A percentile compares a stretch with the other conserved stretches of the same genome.
phyloP scores from a whole-genome alignment of 2,888 invertebrate species.

The Alloscopus bannaensis region DNA sequence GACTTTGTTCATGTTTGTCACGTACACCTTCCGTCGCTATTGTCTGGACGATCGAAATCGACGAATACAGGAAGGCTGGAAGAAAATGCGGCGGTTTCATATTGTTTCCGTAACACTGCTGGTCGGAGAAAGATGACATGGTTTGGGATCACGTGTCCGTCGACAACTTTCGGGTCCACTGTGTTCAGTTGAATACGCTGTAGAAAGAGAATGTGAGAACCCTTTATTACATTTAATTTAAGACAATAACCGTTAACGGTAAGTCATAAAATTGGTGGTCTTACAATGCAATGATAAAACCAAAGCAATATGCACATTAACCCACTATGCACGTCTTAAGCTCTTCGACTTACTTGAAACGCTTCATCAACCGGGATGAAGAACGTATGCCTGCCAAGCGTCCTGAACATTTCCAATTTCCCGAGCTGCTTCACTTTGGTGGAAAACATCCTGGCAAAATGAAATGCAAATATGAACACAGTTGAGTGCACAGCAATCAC shows the following conservation, averaged over 20 bases:
- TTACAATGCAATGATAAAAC: no score
- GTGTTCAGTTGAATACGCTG: conserved; percentile 82
- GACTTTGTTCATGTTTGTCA: conserved; percentile 58
- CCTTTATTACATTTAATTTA: conserved; percentile 1
- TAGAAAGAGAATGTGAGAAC: conserved; percentile 24
- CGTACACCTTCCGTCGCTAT: conserved; percentile 69
- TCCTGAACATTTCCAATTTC: conserved; percentile 83
- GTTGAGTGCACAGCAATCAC: no score
- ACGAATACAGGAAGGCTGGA: conserved; percentile 71
- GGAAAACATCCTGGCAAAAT: conserved; percentile 71
- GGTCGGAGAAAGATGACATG: conserved; percentile 88
- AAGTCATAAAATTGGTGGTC: no score
- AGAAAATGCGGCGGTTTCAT: conserved; percentile 79
- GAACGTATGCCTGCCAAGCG: conserved; percentile 89
- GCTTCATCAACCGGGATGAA: conserved; percentile 94
- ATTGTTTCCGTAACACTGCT: conserved; percentile 84
- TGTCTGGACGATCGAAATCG: conserved; percentile 67
- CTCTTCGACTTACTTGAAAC: conserved; percentile 85
- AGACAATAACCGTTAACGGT: conserved; percentile 17
- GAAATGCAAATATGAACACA: no score
- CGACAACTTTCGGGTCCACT: conserved; percentile 89
- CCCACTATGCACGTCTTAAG: no score
- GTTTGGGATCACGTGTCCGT: conserved; percentile 92
- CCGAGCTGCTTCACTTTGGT: conserved; percentile 87
- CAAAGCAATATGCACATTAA: no score